Percentiles rank a stretch among this genome's conserved stretches.
Evolutionary conservation across 2,113 vertebrate species (phyloP).

Genomic region (Alligator sinensis): DNA sequence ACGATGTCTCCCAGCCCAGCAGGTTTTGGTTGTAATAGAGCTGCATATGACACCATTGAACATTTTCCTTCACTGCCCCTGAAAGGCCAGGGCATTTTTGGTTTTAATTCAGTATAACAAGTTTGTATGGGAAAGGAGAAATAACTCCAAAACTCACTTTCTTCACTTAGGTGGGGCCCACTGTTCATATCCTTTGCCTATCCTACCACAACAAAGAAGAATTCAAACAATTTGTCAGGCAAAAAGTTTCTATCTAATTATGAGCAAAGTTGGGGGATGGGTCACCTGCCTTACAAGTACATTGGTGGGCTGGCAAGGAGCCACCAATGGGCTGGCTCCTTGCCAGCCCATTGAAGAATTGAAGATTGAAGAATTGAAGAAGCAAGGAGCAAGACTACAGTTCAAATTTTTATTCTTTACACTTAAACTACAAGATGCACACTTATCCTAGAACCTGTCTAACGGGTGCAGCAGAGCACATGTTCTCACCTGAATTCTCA

Average conservation of each 20-base stretch:
- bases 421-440: no score
- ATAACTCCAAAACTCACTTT: neutral
- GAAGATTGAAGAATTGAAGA: no score
- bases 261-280: neutral
- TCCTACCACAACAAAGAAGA: neutral
- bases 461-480: no score
- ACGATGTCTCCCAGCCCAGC: accelerated
- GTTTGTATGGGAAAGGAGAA: neutral
- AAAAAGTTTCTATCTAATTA: neutral
- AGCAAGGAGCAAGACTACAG: no score
- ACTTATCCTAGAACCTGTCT: no score
- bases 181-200: no score
- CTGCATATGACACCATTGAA: accelerated
- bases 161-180: neutral
- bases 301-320: no score
- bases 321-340: no score
- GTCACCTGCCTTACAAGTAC: neutral
- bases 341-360: no score
- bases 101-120: neutral
- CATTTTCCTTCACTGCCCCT: neutral
- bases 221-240: neutral
- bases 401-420: no score
- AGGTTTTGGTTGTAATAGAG: neutral
- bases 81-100: neutral
- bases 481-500: no score